Base-by-base conservation (phyloP, 2,797 vertebrate genomes). In the Myotis findleyi region DNA sequence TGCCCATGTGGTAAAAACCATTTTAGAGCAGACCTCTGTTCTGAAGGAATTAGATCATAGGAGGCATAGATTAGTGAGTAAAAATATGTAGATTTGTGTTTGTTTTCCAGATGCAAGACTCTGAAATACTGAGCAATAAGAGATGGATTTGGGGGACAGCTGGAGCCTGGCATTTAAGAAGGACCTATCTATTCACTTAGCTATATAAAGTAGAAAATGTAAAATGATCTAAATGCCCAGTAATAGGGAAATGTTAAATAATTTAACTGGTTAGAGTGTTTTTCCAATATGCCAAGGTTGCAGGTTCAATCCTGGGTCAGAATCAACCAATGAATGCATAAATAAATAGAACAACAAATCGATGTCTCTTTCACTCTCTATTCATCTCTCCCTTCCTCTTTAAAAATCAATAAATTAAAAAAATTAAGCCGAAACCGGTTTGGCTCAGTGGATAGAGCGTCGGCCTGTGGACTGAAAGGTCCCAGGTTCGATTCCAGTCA, bases 41-140 rank as follows among this genome's bases (percentile, higher is more conserved):
- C 30, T 92, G 20, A 41, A 80, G 44, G 20, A 75, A 53, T 85
- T 94, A 89, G 49, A 66, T 96, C 44, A 85, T 66, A 68, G 36
- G 51, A 80, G 23, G 33, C 51, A 85, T 53, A 75, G 33, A 44
- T 91, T 64, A 87, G 25, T 91, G 79, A 89, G 30, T 88, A 38
- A 62, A 68, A 21, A 89, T 47, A 49, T 55, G 13, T 84, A 83
- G 36, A 59, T 69, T 71, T 53, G n/a, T 80, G 10, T 82, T 82
- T 91, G 38, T 66, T 91, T 87, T 62, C 14, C 55, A 87, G 14
- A 49, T 64, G 16, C 7, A 38, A 47, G 30, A 57, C 21, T n/a
- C 47, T 80, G 38, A 77, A 27, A 59, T 77, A 51, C 1, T 68
- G 49, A 93, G 27, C 27, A 68, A 55, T 76, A 66, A 93, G 38